These are phyloP conservation scores for Halcyon malimbica DNA, from an alignment of 2,113 vertebrate species.

Conservation along the genomic window DNA sequence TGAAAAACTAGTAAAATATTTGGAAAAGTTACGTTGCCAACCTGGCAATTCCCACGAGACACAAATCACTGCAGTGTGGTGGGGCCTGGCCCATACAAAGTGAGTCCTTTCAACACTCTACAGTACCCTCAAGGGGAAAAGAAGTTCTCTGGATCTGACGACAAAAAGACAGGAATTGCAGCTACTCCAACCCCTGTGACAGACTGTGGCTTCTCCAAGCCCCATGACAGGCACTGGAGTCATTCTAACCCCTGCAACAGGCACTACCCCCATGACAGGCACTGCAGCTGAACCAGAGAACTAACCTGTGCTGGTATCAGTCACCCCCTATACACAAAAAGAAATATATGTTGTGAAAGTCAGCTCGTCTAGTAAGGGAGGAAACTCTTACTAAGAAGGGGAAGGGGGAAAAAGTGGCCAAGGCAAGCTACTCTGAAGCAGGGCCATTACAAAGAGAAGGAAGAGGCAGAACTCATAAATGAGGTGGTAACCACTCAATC, in stretches of 20 bases:
- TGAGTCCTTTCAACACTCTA: background rate
- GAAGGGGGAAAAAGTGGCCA: background rate
- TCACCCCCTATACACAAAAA: background rate
- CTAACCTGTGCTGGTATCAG: background rate
- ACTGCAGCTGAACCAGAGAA: background rate
- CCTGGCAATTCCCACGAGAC: background rate
- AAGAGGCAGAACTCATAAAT: background rate
- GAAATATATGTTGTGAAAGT: background rate
- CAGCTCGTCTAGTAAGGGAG: background rate
- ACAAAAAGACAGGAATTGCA: background rate
- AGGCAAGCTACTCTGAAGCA: background rate
- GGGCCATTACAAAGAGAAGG: background rate
- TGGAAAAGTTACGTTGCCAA: background rate
- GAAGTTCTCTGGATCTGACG: too few relatives aligned
- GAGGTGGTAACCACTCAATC: background rate
- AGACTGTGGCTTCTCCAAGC: too few relatives aligned
- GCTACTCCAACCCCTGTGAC: too few relatives aligned
- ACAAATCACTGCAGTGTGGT: background rate
- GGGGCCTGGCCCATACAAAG: background rate
- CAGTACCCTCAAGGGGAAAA: background rate
- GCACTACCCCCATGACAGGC: background rate
- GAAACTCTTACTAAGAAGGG: background rate
- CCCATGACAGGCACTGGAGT: too few relatives aligned
- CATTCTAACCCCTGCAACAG: too few relatives aligned
- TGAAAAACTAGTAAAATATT: background rate